A percentile compares a stretch with the other conserved stretches of the same genome.
Conservation (phyloP, 2,113 vertebrate species). For the Vulpes vulpes region DNA sequence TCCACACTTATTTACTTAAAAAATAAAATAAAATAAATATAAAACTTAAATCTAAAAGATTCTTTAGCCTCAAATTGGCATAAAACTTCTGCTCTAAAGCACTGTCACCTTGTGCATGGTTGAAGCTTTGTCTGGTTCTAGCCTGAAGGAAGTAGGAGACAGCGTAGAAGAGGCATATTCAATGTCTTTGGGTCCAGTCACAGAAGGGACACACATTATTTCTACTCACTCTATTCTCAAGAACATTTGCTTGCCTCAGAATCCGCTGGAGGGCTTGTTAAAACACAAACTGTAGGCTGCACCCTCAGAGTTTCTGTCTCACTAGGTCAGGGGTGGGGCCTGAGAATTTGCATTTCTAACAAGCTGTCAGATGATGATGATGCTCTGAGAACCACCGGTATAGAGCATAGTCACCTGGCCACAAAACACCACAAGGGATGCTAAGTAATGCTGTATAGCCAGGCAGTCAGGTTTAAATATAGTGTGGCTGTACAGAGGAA, state of each 20-base stretch:
- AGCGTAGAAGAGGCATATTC: not conserved
- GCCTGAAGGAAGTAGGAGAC: not conserved
- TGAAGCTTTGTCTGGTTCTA: not conserved
- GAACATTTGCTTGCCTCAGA: not conserved
- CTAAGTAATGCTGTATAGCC: not conserved
- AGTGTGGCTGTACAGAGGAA: not conserved
- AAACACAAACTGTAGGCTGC: not conserved
- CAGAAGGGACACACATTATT: not conserved
- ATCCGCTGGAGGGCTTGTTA: slow-evolving; percentile 18
- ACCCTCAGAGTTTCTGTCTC: not conserved
- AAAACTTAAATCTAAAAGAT: not conserved
- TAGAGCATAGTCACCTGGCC: not conserved
- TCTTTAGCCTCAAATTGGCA: not conserved
- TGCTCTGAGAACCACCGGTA: slow-evolving; percentile 6
- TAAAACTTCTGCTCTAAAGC: slow-evolving; percentile 8
- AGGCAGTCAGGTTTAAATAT: not conserved
- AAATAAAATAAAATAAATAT: not conserved
- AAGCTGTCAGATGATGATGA: not conserved
- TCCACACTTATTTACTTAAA: not conserved
- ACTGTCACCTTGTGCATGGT: not conserved
- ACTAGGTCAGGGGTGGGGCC: not conserved
- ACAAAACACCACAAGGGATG: not conserved
- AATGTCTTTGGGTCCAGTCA: not conserved
- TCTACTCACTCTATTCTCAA: slow-evolving; percentile 31
- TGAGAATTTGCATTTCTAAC: slow-evolving; percentile 23